These are phyloP conservation scores for Phragmatobia fuliginosa DNA, from an alignment of 2,888 invertebrate species.

Conservation along the genomic window DNA sequence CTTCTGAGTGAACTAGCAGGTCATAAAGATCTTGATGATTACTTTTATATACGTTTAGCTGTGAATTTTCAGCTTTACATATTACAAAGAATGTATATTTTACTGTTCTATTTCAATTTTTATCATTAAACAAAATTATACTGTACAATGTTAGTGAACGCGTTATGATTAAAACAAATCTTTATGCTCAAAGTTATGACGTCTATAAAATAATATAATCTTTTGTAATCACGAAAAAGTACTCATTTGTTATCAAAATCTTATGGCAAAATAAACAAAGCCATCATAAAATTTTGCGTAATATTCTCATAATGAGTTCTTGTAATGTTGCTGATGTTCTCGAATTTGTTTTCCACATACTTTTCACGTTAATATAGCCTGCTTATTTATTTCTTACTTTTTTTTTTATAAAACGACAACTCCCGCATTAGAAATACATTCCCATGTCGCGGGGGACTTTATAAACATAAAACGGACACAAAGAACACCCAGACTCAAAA, in stretches of 20 bases:
- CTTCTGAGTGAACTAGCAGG: background rate
- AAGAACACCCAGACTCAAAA: too few species aligned
- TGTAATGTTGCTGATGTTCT: background rate
- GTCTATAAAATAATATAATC: constrained; percentile 22
- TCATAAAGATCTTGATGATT: background rate
- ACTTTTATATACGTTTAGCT: background rate
- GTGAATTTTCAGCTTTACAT: background rate
- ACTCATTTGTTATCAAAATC: constrained; percentile 39
- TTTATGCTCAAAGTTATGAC: constrained; percentile 12
- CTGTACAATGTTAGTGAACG: background rate
- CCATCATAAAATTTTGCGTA: constrained; percentile 17
- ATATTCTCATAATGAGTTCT: constrained; percentile 17
- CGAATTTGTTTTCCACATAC: background rate
- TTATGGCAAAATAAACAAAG: constrained; percentile 20
- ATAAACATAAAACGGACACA: too few species aligned
- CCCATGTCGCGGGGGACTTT: too few species aligned
- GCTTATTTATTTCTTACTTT: too few species aligned
- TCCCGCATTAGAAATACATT: too few species aligned
- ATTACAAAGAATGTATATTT: background rate
- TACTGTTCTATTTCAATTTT: background rate
- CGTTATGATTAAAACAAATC: constrained; percentile 9
- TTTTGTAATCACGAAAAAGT: constrained; percentile 24
- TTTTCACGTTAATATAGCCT: too few species aligned
- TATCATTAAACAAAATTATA: background rate
- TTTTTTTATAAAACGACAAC: too few species aligned